Percentiles rank a stretch among this genome's conserved stretches.
These are phyloP conservation scores for Epinephelus malabaricus DNA, from an alignment of 2,797 vertebrate species.

Conservation along the genomic window DNA sequence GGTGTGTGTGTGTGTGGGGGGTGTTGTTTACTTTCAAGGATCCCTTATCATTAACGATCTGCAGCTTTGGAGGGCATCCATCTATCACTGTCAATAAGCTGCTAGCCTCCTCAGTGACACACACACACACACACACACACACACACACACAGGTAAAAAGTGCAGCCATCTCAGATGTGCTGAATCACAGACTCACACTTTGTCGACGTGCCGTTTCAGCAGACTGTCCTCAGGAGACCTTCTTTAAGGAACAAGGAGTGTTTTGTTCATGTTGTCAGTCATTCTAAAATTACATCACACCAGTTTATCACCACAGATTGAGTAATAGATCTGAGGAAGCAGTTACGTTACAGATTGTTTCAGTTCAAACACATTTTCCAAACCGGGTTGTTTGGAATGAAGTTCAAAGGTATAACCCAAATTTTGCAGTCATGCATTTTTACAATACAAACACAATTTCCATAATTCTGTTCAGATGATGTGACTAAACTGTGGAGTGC, in stretches of 20 bases:
- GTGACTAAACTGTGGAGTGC: not conserved
- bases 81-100: conserved; percentile 41
- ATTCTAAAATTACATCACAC: not conserved
- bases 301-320: not conserved
- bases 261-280: not conserved
- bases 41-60: conserved; percentile 27
- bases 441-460: not conserved
- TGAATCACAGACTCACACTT: conserved; percentile 3
- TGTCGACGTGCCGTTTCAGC: not conserved
- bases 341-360: not conserved
- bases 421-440: not conserved
- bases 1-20: not conserved
- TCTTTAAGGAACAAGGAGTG: too few species aligned
- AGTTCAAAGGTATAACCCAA: not conserved
- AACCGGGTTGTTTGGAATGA: not conserved
- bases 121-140: conserved; percentile 15
- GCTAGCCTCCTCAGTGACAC: not conserved
- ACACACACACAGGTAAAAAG: not conserved
- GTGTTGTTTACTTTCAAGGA: conserved; percentile 16
- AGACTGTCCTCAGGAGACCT: conserved; percentile 16
- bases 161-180: conserved; percentile 5
- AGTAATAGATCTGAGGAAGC: not conserved
- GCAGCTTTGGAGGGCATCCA: conserved; percentile 35
- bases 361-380: not conserved
- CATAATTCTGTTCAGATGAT: not conserved